Percentiles rank a stretch among this genome's conserved stretches.
phyloP scores from a whole-genome alignment of 2,888 invertebrate species.

The Pterobdella sp. region DNA sequence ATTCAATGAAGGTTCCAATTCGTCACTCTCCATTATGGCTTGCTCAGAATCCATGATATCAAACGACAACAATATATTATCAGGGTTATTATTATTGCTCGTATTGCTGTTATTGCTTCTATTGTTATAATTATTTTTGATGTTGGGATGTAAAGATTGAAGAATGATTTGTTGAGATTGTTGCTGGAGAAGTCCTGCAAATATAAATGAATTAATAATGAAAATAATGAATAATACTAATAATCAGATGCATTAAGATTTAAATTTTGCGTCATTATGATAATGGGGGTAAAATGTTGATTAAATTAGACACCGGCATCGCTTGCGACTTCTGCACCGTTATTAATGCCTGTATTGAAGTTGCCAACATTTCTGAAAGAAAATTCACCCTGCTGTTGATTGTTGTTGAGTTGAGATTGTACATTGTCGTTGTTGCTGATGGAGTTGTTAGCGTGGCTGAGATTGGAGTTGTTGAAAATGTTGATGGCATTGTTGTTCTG shows the following conservation, averaged over 20 bases:
- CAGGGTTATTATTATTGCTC: neutral
- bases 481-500: neutral
- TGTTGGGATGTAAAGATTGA: neutral
- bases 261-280: neutral
- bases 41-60: constrained; percentile 17
- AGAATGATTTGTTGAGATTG: neutral
- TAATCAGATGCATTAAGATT: neutral
- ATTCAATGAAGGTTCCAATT: constrained; percentile 18
- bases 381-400: constrained; percentile 1
- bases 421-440: constrained; percentile 10
- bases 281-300: neutral
- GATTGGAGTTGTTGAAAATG: constrained; percentile 12
- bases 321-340: neutral
- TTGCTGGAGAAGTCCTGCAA: constrained; percentile 14
- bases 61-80: neutral
- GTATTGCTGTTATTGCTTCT: neutral
- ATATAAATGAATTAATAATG: neutral
- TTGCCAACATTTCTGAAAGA: neutral
- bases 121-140: neutral
- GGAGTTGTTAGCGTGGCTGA: constrained; percentile 12
- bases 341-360: constrained; percentile 2
- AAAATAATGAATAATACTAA: neutral
- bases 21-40: constrained; percentile 21
- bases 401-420: neutral
- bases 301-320: neutral